Base-by-base conservation (phyloP, 1,140 invertebrate genomes). In the Drosophila tani region DNA sequence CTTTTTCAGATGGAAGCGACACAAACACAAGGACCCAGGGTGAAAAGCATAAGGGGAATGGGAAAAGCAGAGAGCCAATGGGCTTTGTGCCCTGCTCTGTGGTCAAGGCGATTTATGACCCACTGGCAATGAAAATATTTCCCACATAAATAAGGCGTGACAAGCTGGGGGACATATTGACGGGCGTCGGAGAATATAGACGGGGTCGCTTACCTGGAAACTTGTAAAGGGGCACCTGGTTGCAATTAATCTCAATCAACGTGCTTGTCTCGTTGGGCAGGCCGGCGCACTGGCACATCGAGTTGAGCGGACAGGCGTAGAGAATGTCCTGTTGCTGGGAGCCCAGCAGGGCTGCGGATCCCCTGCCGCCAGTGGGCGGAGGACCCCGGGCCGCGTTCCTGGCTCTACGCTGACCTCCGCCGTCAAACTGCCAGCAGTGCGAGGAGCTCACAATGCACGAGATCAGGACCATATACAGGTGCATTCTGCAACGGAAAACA, bases 221-320 rank as follows among this genome's bases (percentile, higher is more conserved):
- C 91, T 94, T 94, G 47, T 94, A 94, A 43, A 95, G 94, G 43
- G 94, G 93, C 58, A 95, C 94, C 68, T 95, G 95, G 70, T 95
- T 93, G 82, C 95, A 95, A 81, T 94, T 95, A 74, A 95, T 94
- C 75, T 95, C 95, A 93, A 94, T 94, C 79, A 94, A 93, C 6
- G 93, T 94, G 49, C 93, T 93, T 71, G 94, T 94, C 29, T 93
- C 93, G 57, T 94, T 94, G 67, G 94, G 94, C 69, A 94, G 92
- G 0, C 94, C 92, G 90, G 94, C 94, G 78, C 95, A 95, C 66
- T 94, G 93, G 90, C 95, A 95, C 94, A 95, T 95, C 17, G 94
- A 93, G 82, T 95, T 95, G 82, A 95, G 94, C 27, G 93, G 93
- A 82, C 95, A 95, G 32, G 94, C 94, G 53, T 93, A 93, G 17